These are phyloP conservation scores for Tinea trinotella DNA, from an alignment of 2,888 invertebrate species.

Conservation along the genomic window DNA sequence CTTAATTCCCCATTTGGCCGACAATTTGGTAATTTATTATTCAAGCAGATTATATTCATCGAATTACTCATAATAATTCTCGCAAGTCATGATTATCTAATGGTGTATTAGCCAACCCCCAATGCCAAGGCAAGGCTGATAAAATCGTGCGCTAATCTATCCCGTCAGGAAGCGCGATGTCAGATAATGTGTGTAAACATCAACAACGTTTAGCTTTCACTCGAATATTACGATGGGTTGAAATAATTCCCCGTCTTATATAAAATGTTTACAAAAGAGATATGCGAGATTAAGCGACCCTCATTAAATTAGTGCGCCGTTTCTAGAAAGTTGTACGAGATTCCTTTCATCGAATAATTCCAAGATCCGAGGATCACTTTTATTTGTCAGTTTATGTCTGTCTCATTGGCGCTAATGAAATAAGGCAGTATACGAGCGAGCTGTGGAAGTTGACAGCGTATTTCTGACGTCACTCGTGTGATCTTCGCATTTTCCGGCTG, in stretches of 20 bases:
- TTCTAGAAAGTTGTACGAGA: constrained; percentile 9
- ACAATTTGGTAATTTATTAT: not conserved
- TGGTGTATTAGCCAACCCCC: constrained; percentile 3
- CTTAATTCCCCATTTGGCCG: not conserved
- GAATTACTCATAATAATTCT: not conserved
- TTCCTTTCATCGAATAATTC: constrained; percentile 22
- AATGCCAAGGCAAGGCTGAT: constrained; percentile 6
- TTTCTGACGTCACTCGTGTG: constrained; percentile 39
- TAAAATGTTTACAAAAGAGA: not conserved
- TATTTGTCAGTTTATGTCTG: constrained; percentile 29
- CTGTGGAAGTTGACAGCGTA: constrained; percentile 26
- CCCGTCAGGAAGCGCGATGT: not conserved
- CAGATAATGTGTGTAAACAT: constrained; percentile 8
- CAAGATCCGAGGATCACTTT: constrained; percentile 26
- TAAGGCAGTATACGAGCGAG: constrained; percentile 27
- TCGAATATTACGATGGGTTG: not conserved
- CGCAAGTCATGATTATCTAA: not conserved
- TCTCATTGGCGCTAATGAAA: constrained; percentile 32
- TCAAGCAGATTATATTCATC: not conserved
- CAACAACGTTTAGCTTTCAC: not conserved
- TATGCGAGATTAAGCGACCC: not conserved
- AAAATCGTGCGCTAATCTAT: constrained; percentile 10
- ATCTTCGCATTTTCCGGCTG: constrained; percentile 27
- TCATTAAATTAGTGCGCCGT: not conserved
- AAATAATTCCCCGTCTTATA: not conserved